Evolutionary conservation across 2,113 vertebrate genomes (phyloP).

Genomic region (Myodes glareolus): DNA sequence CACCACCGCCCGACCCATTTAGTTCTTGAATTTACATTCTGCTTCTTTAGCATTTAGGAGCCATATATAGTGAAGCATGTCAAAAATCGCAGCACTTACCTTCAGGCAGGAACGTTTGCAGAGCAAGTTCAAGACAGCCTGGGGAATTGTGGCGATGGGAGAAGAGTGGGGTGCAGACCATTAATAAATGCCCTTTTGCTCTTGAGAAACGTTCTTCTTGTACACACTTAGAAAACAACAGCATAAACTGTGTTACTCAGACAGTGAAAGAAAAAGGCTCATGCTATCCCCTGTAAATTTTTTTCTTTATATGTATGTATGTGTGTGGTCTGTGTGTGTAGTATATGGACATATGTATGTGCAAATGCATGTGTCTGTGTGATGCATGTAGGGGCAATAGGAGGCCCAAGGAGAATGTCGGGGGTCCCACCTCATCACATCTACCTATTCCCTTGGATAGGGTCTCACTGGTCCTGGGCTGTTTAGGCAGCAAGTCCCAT

Average conservation of each 20-base stretch:
- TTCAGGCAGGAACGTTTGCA: background rate
- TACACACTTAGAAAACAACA: background rate
- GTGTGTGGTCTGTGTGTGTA: background rate
- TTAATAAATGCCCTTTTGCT: background rate
- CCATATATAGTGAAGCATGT: background rate
- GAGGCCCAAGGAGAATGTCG: background rate
- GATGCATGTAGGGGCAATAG: background rate
- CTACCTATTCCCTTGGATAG: background rate
- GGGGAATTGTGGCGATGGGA: background rate
- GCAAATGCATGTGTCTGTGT: background rate
- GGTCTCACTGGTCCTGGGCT: background rate
- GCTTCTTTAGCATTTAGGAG: background rate
- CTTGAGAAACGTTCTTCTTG: background rate
- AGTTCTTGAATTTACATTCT: conserved; percentile 2
- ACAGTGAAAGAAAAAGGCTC: background rate
- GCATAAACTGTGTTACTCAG: background rate
- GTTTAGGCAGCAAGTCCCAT: background rate
- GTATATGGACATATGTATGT: background rate
- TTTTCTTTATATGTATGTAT: background rate
- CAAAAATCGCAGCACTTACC: background rate
- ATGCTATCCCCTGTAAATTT: background rate
- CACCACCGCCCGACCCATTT: background rate
- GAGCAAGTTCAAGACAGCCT: background rate
- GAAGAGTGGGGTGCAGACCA: background rate
- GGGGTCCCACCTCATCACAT: background rate